These are phyloP conservation scores for Atlantisia rogersi DNA, from an alignment of 2,113 vertebrate genomes.

Conservation along the genomic window DNA sequence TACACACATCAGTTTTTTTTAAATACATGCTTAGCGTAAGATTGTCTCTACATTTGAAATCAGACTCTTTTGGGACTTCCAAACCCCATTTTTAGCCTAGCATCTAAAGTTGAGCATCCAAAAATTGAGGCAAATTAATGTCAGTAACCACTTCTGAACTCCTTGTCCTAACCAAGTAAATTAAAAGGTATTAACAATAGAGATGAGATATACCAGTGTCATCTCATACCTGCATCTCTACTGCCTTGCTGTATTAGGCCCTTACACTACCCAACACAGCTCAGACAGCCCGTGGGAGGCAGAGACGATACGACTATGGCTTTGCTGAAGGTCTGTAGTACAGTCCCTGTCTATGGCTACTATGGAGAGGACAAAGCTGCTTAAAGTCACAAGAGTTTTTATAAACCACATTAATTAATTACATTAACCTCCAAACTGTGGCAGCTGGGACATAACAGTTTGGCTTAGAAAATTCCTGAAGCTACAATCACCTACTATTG, in stretches of 20 bases:
- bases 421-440: not conserved
- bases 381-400: not conserved
- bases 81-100: not conserved
- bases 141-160: not conserved
- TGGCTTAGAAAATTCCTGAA: not conserved
- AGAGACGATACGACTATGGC: not conserved
- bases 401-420: not conserved
- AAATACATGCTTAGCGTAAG: not conserved
- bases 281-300: not conserved
- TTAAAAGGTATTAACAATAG: not conserved
- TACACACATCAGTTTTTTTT: not conserved
- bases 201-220: not conserved
- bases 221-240: not conserved
- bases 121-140: not conserved
- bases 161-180: not conserved
- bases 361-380: not conserved
- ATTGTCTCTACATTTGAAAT: conserved; percentile 7
- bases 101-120: not conserved
- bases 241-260: not conserved
- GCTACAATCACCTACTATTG: not conserved
- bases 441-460: not conserved
- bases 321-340: not conserved
- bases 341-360: not conserved
- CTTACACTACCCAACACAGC: not conserved
- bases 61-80: not conserved